Conservation (phyloP, 2,113 vertebrate species). For the Zosterops pallidus region DNA sequence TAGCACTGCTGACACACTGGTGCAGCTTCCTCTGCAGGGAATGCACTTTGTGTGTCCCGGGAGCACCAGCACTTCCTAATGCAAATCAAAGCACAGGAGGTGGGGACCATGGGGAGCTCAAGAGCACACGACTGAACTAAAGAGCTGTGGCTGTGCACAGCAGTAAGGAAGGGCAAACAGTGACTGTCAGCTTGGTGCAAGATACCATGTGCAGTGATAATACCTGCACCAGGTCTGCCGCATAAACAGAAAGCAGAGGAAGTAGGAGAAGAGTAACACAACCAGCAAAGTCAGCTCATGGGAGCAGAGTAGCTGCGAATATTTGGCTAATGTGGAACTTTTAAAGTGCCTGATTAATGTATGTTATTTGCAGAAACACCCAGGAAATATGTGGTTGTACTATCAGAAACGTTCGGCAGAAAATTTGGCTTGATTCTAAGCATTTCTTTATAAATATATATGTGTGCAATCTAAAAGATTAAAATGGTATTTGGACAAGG, state of each 20-base stretch:
- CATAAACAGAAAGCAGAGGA: not conserved
- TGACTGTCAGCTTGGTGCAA: not conserved
- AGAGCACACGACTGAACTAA: not conserved
- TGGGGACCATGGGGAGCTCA: not conserved
- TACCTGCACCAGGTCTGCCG: not conserved
- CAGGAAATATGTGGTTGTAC: not conserved
- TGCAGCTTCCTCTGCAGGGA: not conserved
- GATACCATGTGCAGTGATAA: not conserved
- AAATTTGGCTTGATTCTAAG: not conserved
- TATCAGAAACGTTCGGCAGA: not conserved
- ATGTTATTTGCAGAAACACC: not conserved
- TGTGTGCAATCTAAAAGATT: not conserved
- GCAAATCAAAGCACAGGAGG: not conserved
- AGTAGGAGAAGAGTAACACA: not conserved
- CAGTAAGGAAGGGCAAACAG: not conserved
- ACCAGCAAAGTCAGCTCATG: not conserved
- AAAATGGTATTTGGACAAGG: not conserved
- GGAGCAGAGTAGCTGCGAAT: not conserved
- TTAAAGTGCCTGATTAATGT: not conserved
- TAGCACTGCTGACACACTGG: not conserved
- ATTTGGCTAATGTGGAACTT: not conserved
- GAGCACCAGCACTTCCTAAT: not conserved
- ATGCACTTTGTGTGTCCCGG: not conserved
- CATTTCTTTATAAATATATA: not conserved
- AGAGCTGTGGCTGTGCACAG: not conserved